phyloP scores from a whole-genome alignment of 2,797 vertebrate species.

The Zalophus californianus region DNA sequence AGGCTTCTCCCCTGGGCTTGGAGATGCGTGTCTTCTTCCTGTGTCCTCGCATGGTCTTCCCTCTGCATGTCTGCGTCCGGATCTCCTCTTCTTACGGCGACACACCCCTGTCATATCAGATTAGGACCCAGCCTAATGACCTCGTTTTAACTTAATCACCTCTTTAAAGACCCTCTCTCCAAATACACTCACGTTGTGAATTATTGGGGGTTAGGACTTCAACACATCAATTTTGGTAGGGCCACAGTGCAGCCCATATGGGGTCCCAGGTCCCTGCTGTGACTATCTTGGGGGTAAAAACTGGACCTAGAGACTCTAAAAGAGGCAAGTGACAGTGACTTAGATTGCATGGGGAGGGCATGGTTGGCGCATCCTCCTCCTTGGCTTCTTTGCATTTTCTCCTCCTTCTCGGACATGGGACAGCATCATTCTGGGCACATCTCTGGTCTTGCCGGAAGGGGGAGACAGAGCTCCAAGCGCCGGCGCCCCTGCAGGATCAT shows the following conservation, averaged over 20 bases:
- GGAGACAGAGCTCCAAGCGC: background rate
- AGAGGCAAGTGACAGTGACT: background rate
- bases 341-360: rapidly evolving
- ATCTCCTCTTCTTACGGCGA: background rate
- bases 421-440: background rate
- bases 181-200: background rate
- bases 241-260: background rate
- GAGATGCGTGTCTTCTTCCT: too few relatives aligned
- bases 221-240: background rate
- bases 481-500: background rate
- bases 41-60: background rate
- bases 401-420: rapidly evolving
- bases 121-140: background rate
- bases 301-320: background rate
- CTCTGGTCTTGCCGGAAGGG: background rate
- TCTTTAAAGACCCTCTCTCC: background rate
- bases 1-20: background rate
- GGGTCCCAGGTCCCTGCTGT: background rate
- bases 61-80: background rate
- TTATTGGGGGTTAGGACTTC: background rate
- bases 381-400: background rate
- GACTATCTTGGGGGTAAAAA: background rate
- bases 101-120: background rate
- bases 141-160: background rate
- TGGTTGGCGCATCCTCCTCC: rapidly evolving